Base-by-base conservation (phyloP, 2,888 invertebrate species). In the Empis stercorea region DNA sequence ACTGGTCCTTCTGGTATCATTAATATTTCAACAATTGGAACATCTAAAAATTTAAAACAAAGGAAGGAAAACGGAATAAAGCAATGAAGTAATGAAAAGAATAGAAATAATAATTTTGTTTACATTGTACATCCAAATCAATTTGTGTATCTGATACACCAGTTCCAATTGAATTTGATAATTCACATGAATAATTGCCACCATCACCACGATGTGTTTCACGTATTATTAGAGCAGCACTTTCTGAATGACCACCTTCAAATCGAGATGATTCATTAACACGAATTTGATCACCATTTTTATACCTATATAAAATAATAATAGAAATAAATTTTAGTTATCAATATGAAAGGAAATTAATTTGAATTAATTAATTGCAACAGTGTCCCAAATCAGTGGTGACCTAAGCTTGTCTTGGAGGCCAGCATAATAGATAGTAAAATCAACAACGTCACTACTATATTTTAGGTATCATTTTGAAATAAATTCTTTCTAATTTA, bases 101-200 rank as follows among this genome's bases (percentile, higher is more conserved):
- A n/a, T n/a, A n/a, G 40, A 47, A 34, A 37, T 27, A 37, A 6
- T 37, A 10, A 38, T n/a, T 11, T 6, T 27, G 79, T 87, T 81
- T 73, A 92, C 92, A 89, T 51, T 83, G 75, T 10, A 92, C 85
- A 62, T 87, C 83, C 45, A 93, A 80, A 57, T 79, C 76, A 47
- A 87, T 80, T 56, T 72, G 75, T 36, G 81, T 80, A n/a, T 80
- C 78, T 10, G 88, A 85, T 53, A 76, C 76, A 10, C 82, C 80
- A 43, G 79, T 75, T 6, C 88, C 91, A 27, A 91, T 84, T 27
- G 76, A 76, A 64, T 95, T 95, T 54, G 79, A 76, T 42, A 92
- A 76, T 51, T 80, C 73, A 61, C 93, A 94, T 23, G 80, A 79
- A 68, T 94, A 95, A 59, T 81, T 80, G 44, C 92, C 94, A 68